Evolutionary conservation across 1,140 invertebrate genomes (phyloP).

Genomic region (Drosophila virilis): DNA sequence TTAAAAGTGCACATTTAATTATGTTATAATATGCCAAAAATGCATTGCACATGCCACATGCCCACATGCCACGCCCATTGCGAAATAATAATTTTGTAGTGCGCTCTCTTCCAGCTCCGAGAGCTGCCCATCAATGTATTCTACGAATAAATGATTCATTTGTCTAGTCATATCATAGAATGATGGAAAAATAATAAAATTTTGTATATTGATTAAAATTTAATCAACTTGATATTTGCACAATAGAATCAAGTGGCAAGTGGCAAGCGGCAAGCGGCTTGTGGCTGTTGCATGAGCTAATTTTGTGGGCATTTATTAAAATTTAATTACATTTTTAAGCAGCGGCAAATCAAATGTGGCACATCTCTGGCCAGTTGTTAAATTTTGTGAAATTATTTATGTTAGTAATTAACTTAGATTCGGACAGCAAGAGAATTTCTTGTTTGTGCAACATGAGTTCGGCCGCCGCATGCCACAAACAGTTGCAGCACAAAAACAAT

Average conservation of each 20-base stretch:
- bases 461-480: conserved; percentile 4
- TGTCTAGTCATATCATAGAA: conserved; percentile 10
- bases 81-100: conserved; percentile 45
- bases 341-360: background rate
- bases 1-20: conserved; percentile 76
- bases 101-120: background rate
- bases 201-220: conserved; percentile 67
- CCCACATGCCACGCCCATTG: conserved; percentile 20
- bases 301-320: conserved; percentile 39
- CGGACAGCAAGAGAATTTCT: background rate
- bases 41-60: conserved; percentile 13
- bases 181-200: conserved; percentile 42
- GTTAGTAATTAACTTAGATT: conserved; percentile 52
- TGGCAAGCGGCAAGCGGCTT: background rate
- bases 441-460: background rate
- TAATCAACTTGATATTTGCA: conserved; percentile 37
- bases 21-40: conserved; percentile 52
- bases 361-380: background rate
- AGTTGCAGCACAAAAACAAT: conserved; percentile 6
- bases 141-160: conserved; percentile 12
- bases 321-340: conserved; percentile 34
- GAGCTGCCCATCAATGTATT: conserved; percentile 10
- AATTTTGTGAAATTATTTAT: conserved; percentile 39
- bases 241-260: conserved; percentile 16
- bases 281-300: conserved; percentile 9